These are phyloP conservation scores for Chromis chromis DNA, from an alignment of 2,797 vertebrate species.

Conservation along the genomic window DNA sequence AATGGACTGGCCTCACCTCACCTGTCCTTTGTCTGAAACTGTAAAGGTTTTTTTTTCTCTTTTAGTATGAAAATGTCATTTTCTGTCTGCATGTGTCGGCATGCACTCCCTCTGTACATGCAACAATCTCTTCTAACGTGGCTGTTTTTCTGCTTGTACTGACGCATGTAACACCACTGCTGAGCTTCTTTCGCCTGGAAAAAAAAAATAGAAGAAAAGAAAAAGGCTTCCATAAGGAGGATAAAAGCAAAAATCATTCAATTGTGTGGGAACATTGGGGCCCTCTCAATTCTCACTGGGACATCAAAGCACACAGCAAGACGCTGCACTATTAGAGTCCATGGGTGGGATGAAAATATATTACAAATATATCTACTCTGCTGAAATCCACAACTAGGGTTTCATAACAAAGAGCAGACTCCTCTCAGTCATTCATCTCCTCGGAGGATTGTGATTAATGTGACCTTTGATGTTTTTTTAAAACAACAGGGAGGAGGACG, in stretches of 20 bases:
- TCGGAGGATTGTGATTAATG: conserved; percentile 68
- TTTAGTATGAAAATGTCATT: conserved; percentile 19
- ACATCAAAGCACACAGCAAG: conserved; percentile 74
- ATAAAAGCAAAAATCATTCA: conserved; percentile 68
- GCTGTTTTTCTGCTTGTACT: conserved; percentile 24
- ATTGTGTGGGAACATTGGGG: conserved; percentile 60
- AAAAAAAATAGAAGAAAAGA: not conserved
- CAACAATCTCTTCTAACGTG: conserved; percentile 11
- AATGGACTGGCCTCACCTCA: conserved; percentile 26
- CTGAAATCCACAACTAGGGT: conserved; percentile 59
- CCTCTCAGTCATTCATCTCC: conserved; percentile 59
- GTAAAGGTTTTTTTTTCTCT: not conserved
- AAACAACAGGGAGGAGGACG: conserved; percentile 66
- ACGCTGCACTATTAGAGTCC: conserved; percentile 62
- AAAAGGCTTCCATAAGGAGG: conserved; percentile 46
- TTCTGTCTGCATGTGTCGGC: not conserved
- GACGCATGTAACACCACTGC: conserved; percentile 37
- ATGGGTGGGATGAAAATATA: conserved; percentile 69
- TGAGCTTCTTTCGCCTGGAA: conserved; percentile 2
- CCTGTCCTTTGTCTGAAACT: conserved; percentile 29
- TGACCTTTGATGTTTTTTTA: conserved; percentile 70
- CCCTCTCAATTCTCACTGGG: conserved; percentile 66
- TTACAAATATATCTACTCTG: conserved; percentile 56
- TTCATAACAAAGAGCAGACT: conserved; percentile 60
- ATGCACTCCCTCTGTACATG: conserved; percentile 13